Evolutionary conservation across 2,888 invertebrate genomes (phyloP).

Genomic region (Troides aeacus): DNA sequence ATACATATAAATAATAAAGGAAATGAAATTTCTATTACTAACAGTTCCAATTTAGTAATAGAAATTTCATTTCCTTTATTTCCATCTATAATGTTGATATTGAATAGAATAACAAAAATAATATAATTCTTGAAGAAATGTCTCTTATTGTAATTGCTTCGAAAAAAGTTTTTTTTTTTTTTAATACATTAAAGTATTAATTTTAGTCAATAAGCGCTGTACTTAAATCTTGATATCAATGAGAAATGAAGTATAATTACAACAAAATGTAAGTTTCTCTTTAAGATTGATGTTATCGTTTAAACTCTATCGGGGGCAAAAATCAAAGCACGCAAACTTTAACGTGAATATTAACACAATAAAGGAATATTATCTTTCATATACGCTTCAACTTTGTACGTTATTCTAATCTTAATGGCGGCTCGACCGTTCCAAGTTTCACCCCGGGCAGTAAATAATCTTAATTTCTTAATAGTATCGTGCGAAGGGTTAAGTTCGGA

Average conservation of each 20-base stretch:
- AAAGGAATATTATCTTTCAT: slow-evolving; percentile 20
- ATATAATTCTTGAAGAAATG: too few species aligned
- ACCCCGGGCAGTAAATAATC: slow-evolving; percentile 26
- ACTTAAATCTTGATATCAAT: not conserved
- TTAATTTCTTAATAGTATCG: slow-evolving; percentile 26
- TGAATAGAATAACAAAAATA: too few species aligned
- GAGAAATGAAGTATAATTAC: not conserved
- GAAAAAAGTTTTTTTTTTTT: too few species aligned
- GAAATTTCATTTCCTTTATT: too few species aligned
- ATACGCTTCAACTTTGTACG: slow-evolving; percentile 25
- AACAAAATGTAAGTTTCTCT: not conserved
- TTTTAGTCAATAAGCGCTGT: not conserved
- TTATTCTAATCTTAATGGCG: slow-evolving; percentile 25
- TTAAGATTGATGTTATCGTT: slow-evolving; percentile 5
- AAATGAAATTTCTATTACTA: too few species aligned
- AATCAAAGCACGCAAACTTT: slow-evolving; percentile 24
- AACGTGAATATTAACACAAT: slow-evolving; percentile 24
- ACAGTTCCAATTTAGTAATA: too few species aligned
- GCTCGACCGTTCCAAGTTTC: slow-evolving; percentile 46
- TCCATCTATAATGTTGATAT: too few species aligned
- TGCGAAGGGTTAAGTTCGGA: slow-evolving; percentile 41
- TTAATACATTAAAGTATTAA: not conserved
- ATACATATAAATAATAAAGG: too few species aligned
- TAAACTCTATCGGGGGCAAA: slow-evolving; percentile 2
- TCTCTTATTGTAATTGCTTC: too few species aligned